These are phyloP conservation scores for Drosophila leontia DNA, from an alignment of 1,140 invertebrate genomes.

Conservation along the genomic window DNA sequence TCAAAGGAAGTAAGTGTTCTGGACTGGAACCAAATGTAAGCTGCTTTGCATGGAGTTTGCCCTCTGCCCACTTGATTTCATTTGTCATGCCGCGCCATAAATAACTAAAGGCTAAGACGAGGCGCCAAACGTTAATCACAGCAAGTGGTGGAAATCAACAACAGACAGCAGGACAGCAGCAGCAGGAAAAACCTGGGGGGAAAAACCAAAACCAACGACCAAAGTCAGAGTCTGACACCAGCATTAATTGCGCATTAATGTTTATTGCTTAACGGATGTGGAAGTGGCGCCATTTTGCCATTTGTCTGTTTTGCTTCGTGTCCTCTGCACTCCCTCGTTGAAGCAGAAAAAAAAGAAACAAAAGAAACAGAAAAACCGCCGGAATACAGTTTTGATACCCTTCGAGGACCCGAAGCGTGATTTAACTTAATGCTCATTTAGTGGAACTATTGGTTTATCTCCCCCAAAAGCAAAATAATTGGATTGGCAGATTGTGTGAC, in stretches of 20 bases:
- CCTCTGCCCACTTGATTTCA: constrained; percentile 44
- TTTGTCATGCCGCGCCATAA: constrained; percentile 54
- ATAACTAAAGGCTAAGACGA: constrained; percentile 61
- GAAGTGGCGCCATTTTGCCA: constrained; percentile 78
- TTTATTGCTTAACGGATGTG: constrained; percentile 78
- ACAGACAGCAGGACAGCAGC: constrained; percentile 40
- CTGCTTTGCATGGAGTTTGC: constrained; percentile 31
- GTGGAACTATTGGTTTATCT: constrained; percentile 37
- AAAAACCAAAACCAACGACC: constrained; percentile 21
- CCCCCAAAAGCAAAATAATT: constrained; percentile 30
- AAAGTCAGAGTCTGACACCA: constrained; percentile 59
- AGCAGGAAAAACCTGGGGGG: neutral
- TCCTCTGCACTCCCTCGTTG: neutral
- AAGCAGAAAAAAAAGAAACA: neutral
- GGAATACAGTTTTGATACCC: constrained; percentile 46
- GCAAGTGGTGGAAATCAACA: constrained; percentile 69
- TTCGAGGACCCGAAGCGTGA: constrained; percentile 23
- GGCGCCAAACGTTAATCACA: constrained; percentile 67
- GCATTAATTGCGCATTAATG: constrained; percentile 82
- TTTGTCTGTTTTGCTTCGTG: constrained; percentile 38
- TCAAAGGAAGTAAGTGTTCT: constrained; percentile 25
- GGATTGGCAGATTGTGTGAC: constrained; percentile 45
- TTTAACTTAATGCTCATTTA: constrained; percentile 39
- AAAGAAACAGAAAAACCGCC: constrained; percentile 22
- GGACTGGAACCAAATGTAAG: constrained; percentile 13